These are phyloP conservation scores for Pseudomyrmex sp. DNA, from an alignment of 1,140 invertebrate species.

Conservation along the genomic window DNA sequence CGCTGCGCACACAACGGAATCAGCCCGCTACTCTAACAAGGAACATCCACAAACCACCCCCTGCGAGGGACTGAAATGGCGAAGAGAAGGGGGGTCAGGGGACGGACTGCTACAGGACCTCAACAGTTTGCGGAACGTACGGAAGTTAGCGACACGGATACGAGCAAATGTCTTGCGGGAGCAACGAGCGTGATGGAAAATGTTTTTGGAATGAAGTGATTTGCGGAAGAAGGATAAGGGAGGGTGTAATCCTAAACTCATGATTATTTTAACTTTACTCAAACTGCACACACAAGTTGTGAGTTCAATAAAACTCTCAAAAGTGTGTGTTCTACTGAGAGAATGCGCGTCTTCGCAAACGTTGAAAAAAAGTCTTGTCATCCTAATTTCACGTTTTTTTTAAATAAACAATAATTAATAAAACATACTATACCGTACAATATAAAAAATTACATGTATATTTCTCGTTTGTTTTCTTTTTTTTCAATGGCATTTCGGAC, in stretches of 20 bases:
- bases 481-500: too few relatives aligned
- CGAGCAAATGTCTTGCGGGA: constrained; percentile 49
- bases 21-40: constrained; percentile 65
- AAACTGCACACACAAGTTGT: background rate
- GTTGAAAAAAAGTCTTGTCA: background rate
- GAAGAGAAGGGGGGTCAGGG: constrained; percentile 8
- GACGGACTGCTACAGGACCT: constrained; percentile 39
- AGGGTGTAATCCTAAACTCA: background rate
- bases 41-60: constrained; percentile 57
- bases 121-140: constrained; percentile 51
- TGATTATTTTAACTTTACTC: constrained; percentile 7
- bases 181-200: constrained; percentile 37
- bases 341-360: too few relatives aligned
- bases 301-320: background rate
- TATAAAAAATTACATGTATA: background rate
- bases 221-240: background rate
- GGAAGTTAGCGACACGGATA: constrained; percentile 60
- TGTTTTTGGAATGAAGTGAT: constrained; percentile 46
- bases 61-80: constrained; percentile 21
- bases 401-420: background rate
- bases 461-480: background rate
- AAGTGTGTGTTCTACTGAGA: background rate
- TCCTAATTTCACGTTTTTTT: background rate
- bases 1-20: constrained; percentile 64
- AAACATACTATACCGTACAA: background rate